These are phyloP conservation scores for Erythrolamprus reginae DNA, from an alignment of 2,113 vertebrate species.

Conservation along the genomic window DNA sequence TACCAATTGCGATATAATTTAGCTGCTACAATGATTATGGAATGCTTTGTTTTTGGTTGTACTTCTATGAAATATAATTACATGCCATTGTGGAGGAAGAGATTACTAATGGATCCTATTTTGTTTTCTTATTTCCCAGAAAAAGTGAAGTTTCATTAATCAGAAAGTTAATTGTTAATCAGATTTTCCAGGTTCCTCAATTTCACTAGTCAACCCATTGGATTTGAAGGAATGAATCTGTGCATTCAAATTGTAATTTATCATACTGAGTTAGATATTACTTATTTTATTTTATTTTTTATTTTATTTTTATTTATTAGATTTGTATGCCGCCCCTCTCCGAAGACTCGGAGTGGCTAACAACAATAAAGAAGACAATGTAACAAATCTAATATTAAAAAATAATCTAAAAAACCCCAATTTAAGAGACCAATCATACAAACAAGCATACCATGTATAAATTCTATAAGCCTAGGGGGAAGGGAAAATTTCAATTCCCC, in stretches of 20 bases:
- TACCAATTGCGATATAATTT: background rate
- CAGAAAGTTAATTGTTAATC: background rate
- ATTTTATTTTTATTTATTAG: no score
- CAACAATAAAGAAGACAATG: no score
- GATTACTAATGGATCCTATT: background rate
- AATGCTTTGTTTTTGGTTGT: background rate
- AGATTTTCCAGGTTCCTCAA: slow-evolving; percentile 3
- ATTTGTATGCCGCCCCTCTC: no score
- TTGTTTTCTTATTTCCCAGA: slow-evolving; percentile 1
- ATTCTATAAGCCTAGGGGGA: no score
- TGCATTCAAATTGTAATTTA: background rate
- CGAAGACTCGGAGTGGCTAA: no score
- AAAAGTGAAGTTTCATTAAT: background rate
- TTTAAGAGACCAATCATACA: no score
- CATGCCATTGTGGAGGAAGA: background rate
- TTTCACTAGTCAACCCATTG: background rate
- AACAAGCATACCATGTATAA: no score
- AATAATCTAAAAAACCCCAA: no score
- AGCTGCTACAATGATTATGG: background rate
- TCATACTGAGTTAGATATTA: background rate
- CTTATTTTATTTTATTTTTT: no score
- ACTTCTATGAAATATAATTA: slow-evolving; percentile 14
- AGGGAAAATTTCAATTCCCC: no score
- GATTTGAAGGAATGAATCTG: background rate
- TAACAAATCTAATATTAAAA: no score